A percentile compares a stretch with the other conserved stretches of the same genome.
Conservation (phyloP, 2,113 vertebrate species). For the Seriola aureovittata region DNA sequence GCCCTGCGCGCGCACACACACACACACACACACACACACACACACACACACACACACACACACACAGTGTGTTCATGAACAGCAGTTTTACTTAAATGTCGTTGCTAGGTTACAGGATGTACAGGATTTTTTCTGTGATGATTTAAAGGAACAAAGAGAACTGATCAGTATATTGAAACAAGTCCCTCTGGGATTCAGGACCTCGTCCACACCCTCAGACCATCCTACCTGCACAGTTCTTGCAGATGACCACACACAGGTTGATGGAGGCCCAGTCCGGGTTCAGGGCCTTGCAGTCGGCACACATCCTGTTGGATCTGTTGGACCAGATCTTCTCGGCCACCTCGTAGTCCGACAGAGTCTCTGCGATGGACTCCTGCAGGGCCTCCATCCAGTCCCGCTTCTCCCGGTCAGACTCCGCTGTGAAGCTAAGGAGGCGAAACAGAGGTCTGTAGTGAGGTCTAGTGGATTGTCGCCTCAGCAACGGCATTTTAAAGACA, state of each 20-base stretch:
- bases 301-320: conserved; percentile 92
- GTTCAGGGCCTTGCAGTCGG: conserved; percentile 91
- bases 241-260: conserved; percentile 98
- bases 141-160: no score
- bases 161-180: no score
- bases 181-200: no score
- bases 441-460: background rate
- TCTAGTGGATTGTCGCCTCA: background rate
- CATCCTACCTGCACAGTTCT: conserved; percentile 92
- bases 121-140: no score
- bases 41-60: conserved; percentile 5
- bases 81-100: no score
- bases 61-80: no score
- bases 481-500: background rate
- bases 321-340: conserved; percentile 99
- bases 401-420: conserved; percentile 92
- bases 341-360: conserved; percentile 96
- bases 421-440: conserved; percentile 87
- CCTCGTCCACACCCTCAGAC: background rate
- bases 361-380: conserved; percentile 94
- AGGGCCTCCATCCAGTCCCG: conserved; percentile 94
- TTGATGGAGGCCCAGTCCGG: conserved; percentile 99
- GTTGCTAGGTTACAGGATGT: no score
- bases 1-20: conserved; percentile 82
- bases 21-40: background rate